Evolutionary conservation across 2,113 vertebrate genomes (phyloP), one percentile per base, ranked within the genome.

Genomic region (Oophaga pumilio): DNA sequence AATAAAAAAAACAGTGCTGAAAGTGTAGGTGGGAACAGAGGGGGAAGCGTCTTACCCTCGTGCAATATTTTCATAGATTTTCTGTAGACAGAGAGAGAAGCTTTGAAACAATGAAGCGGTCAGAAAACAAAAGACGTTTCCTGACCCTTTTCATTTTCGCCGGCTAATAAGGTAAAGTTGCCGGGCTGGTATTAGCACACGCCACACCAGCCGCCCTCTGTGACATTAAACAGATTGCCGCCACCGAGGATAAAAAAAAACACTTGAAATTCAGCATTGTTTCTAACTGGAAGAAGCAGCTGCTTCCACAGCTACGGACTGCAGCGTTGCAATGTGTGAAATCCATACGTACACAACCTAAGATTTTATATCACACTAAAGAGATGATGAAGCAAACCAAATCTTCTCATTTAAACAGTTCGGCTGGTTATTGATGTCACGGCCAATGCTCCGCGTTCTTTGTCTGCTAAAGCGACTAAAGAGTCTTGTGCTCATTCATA

Each of bases 151-250:
- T 87, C 68, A 76, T 83, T 83, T 88, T 24, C 26, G 74, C 20
- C 24, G 33, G 60, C 60, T 84, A 88, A 88, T 83, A 88, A 60
- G 78, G 71, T 84, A 77, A 88, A 88, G 71, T 88, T 88, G 64
- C 73, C 50, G 20, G 82, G 87, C 66, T 77, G 83, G 59, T 57
- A 68, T 68, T 77, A 84, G n/a, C 59, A 24, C 71, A 33, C 57
- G 13, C 77, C 59, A 66, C 14, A 68, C 71, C 81, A 77, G 59
- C 60, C 73, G 71, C 81, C 59, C 69, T 84, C 59, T n/a, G 68
- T 88, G 81, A 88, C 81, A 87, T 77, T 88, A 88, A 84, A 77
- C 80, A 88, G 69, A 76, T 76, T 88, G 71, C 57, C n/a, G 73
- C 59, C 69, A 68, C 59, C 7, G 50, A 76, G 81, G 26, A 84